Evolutionary conservation across 2,113 vertebrate species (phyloP).

Genomic region (Nicator chloris): DNA sequence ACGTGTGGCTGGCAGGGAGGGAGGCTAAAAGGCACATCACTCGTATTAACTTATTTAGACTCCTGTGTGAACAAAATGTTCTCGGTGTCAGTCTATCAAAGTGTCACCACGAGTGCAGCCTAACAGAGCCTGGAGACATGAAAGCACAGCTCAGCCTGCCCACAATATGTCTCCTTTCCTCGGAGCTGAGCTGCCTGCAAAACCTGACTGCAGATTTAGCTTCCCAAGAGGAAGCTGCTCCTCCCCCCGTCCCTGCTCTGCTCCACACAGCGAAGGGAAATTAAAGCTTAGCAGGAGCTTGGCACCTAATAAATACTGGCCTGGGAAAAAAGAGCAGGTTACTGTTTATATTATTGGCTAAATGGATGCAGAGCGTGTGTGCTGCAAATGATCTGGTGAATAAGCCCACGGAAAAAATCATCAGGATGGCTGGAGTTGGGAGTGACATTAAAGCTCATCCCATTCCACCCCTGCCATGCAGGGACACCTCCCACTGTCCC

Average conservation of each 20-base stretch:
- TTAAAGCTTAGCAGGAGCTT: background rate
- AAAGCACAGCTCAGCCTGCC: background rate
- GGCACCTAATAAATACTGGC: background rate
- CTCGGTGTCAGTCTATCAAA: constrained; percentile 16
- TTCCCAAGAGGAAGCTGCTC: background rate
- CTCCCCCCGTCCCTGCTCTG: background rate
- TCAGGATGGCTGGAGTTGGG: background rate
- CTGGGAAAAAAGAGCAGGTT: background rate
- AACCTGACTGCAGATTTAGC: background rate
- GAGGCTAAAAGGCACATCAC: background rate
- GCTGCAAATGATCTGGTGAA: background rate
- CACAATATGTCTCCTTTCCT: background rate
- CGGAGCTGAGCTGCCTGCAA: background rate
- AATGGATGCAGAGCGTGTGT: accelerated
- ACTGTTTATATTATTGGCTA: background rate
- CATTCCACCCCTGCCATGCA: background rate
- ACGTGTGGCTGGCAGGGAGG: background rate
- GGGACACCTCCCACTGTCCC: background rate
- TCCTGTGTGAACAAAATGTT: background rate
- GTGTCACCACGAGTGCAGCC: background rate
- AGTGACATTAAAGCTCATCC: background rate
- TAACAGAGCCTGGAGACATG: background rate
- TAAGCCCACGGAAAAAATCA: background rate
- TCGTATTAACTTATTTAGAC: background rate
- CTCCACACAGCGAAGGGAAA: background rate